A percentile compares a stretch with the other conserved stretches of the same genome.
These are phyloP conservation scores for Muricea muricata DNA, from an alignment of 92 coral and sea anemone species.

Conservation along the genomic window DNA sequence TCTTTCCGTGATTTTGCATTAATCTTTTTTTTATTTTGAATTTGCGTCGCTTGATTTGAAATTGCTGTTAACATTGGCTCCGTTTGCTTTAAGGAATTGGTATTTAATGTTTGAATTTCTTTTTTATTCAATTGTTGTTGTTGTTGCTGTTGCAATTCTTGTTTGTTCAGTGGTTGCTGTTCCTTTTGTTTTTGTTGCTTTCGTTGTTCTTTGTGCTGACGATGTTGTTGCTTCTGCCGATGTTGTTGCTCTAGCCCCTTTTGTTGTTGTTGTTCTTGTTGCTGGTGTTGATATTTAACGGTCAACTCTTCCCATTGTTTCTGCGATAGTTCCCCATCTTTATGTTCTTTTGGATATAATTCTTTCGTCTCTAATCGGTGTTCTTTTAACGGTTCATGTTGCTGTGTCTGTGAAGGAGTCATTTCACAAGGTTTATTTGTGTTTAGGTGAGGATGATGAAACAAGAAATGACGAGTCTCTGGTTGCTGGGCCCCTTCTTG, in stretches of 20 bases:
- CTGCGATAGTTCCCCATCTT: background rate
- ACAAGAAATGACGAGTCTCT: background rate
- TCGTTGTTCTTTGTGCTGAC: conserved; percentile 16
- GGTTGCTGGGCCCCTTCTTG: background rate
- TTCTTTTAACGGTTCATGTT: background rate
- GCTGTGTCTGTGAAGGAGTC: background rate
- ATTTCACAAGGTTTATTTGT: background rate
- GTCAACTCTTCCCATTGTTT: conserved; percentile 11
- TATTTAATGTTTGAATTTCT: background rate
- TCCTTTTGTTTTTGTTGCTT: background rate
- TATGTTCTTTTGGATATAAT: background rate
- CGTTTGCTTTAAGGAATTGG: background rate
- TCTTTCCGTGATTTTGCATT: background rate
- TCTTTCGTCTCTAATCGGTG: background rate
- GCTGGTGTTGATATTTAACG: background rate
- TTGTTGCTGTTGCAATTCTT: conserved; percentile 1
- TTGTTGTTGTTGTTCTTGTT: background rate
- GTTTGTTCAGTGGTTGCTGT: background rate
- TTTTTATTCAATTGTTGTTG: background rate
- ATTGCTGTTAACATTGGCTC: background rate
- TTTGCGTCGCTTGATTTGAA: background rate
- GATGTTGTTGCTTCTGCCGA: conserved; percentile 19
- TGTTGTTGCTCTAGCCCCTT: background rate
- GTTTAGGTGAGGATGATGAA: background rate
- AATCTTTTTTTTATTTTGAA: background rate